Percentiles rank a stretch among this genome's conserved stretches.
These are phyloP conservation scores for Hydropotes inermis DNA, from an alignment of 2,113 vertebrate species.

Conservation along the genomic window DNA sequence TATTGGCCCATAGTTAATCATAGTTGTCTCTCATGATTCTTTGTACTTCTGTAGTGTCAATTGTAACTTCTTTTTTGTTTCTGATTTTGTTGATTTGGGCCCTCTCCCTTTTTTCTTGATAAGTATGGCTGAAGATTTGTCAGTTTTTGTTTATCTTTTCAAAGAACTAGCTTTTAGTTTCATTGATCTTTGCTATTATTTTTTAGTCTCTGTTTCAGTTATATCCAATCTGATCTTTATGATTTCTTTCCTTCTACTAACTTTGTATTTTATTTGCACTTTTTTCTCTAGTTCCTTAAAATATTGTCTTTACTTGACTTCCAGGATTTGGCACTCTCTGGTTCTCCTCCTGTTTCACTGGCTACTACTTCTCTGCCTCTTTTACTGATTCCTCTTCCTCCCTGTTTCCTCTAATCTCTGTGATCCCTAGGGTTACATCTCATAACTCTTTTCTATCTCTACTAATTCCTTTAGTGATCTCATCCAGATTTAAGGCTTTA, in stretches of 20 bases:
- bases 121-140: background rate
- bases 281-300: background rate
- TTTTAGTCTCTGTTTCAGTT: background rate
- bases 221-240: background rate
- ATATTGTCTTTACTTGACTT: background rate
- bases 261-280: background rate
- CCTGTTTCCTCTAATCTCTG: background rate
- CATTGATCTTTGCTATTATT: background rate
- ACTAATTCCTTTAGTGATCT: background rate
- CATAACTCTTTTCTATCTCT: background rate
- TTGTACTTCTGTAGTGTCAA: background rate
- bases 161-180: background rate
- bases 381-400: background rate
- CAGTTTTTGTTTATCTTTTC: background rate
- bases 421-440: background rate
- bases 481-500: background rate
- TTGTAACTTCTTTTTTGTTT: background rate
- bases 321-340: background rate
- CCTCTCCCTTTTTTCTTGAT: background rate
- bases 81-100: background rate
- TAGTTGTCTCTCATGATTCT: background rate
- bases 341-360: background rate
- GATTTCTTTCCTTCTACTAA: background rate
- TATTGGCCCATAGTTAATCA: background rate
- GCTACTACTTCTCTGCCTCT: background rate